Evolutionary conservation across 2,888 invertebrate genomes (phyloP), one percentile per base, ranked within the genome.

Genomic region (Sesia apiformis): DNA sequence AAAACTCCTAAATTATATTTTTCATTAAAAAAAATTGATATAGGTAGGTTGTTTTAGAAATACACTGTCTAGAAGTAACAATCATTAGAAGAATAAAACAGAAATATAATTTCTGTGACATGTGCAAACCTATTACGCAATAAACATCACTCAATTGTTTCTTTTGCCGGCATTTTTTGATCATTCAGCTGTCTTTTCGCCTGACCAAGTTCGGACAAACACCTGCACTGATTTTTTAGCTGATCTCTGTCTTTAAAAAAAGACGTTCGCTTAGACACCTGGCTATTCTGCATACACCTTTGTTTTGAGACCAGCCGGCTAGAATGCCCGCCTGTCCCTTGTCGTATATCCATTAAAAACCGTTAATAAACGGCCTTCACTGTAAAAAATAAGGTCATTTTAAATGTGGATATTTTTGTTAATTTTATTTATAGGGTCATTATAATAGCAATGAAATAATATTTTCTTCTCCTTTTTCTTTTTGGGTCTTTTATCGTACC

Each of bases 201-300:
- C 77, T 80, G 79, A 78, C 78, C 78, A 77, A 70, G 65, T 67
- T 64, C 69, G 62, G 59, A 57, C 67, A 61, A 65, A 65, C 87
- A 87, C 85, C 87, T 88, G 87, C 86, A 82, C 72, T 73, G 88
- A 87, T 87, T 87, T 86, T 84, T 85, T 84, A 81, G 75, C 67
- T 72, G 70, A 74, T 75, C 74, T 60, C 67, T 76, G 81, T 81
- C 80, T 78, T 79, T 81, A 76, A 74, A 68, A 71, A 71, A 63
- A 78, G 77, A 76, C 70, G 68, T 63, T 69, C 66, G 69, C 56
- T 65, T 59, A 76, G 81, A 76, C 87, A 88, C 85, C 87, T 86
- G 87, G 84, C 76, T 65, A 72, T 77, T 72, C 72, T 62, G 76
- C 72, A 79, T 77, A 62, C 68, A 69, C 74, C 72, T 77, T 77